Percentiles rank a stretch among this genome's conserved stretches.
phyloP scores from a whole-genome alignment of 2,113 vertebrate species.

The Pterocles orientalis region DNA sequence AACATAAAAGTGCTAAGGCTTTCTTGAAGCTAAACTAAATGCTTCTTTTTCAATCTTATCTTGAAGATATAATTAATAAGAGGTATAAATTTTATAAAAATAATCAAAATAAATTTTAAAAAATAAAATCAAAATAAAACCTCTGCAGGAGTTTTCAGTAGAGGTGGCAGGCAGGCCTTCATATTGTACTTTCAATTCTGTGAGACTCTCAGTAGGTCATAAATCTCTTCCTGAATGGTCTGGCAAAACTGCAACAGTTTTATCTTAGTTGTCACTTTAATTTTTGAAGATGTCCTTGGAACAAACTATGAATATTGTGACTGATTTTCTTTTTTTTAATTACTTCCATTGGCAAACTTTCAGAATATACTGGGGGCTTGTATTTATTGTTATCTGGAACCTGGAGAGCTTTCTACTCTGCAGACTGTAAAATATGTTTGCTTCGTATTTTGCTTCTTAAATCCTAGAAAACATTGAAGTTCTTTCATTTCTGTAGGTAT shows the following conservation, averaged over 20 bases:
- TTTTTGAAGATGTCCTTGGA: background rate
- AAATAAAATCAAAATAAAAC: background rate
- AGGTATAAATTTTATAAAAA: background rate
- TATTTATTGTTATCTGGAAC: background rate
- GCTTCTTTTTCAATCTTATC: background rate
- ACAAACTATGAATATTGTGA: background rate
- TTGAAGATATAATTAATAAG: background rate
- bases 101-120: background rate
- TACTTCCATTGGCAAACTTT: background rate
- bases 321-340: background rate
- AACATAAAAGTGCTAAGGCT: background rate
- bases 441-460: background rate
- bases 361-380: background rate
- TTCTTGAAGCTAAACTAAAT: background rate
- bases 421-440: background rate
- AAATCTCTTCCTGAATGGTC: background rate
- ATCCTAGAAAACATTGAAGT: background rate
- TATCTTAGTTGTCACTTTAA: background rate
- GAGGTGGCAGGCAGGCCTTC: background rate
- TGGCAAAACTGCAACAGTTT: background rate
- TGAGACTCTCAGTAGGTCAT: background rate
- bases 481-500: background rate
- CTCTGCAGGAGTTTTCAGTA: background rate
- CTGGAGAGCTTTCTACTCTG: background rate
- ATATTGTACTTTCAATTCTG: background rate